Percentiles rank a stretch among this genome's conserved stretches.
phyloP scores from a whole-genome alignment of 1,140 invertebrate species.

The Armadillidium nasatum region DNA sequence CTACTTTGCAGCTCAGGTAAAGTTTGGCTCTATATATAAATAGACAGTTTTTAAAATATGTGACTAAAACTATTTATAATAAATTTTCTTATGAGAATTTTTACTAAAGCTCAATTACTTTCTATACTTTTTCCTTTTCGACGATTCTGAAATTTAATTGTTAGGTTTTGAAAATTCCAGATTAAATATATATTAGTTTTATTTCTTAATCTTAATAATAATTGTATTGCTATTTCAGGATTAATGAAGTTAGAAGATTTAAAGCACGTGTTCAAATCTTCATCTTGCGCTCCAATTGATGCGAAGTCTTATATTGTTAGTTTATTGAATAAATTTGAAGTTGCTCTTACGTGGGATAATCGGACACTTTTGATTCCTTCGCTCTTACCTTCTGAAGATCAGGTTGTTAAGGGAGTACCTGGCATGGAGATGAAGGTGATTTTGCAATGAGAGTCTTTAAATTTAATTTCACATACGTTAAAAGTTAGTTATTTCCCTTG shows the following conservation, averaged over 20 bases:
- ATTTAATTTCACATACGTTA: no score
- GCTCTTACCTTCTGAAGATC: conserved; percentile 77
- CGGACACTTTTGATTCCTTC: conserved; percentile 86
- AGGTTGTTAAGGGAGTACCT: conserved; percentile 54
- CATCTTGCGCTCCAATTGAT: conserved; percentile 57
- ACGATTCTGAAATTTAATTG: no score
- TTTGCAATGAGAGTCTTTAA: neutral
- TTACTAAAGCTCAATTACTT: no score
- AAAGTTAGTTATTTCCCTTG: no score
- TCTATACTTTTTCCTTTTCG: no score
- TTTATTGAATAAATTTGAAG: conserved; percentile 93
- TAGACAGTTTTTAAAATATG: no score
- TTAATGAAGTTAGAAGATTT: conserved; percentile 92
- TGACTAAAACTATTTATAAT: no score
- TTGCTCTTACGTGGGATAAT: conserved; percentile 94
- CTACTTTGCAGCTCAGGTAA: no score
- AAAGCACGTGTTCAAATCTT: conserved; percentile 85
- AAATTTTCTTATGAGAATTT: no score
- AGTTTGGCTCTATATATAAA: no score
- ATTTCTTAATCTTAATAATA: conserved; percentile 7
- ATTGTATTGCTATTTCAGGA: conserved; percentile 51
- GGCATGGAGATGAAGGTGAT: conserved; percentile 48
- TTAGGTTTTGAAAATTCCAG: no score
- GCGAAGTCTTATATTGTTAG: conserved; percentile 77
- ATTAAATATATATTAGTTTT: conserved; percentile 17